Evolutionary conservation across 2,113 vertebrate genomes (phyloP).

Genomic region (Nesospiza acunhae): DNA sequence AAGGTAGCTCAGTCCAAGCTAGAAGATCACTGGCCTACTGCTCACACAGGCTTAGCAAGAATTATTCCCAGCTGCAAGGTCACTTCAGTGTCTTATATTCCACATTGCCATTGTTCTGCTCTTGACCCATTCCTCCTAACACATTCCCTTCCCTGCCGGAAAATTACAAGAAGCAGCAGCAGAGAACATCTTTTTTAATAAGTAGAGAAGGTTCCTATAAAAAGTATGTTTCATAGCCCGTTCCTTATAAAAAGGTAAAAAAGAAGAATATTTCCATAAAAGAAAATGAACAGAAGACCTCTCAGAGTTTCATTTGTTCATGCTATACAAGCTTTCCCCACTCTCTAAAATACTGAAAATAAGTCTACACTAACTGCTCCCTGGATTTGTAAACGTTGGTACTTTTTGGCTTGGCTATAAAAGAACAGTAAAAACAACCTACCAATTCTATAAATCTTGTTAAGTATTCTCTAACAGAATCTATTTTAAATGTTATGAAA

Average conservation of each 20-base stretch:
- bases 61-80: background rate
- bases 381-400: background rate
- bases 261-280: background rate
- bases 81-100: background rate
- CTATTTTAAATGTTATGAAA: background rate
- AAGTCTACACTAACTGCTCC: background rate
- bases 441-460: background rate
- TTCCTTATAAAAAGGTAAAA: background rate
- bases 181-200: background rate
- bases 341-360: background rate
- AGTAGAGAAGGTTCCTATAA: background rate
- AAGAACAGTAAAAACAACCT: background rate
- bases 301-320: background rate
- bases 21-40: background rate
- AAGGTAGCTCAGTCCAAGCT: background rate
- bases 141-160: background rate
- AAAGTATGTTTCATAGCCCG: background rate
- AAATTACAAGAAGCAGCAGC: background rate
- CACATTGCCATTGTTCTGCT: background rate
- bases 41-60: background rate
- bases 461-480: background rate
- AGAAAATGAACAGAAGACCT: background rate
- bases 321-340: fast-evolving
- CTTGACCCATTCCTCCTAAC: background rate
- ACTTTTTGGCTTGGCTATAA: background rate